Conservation (phyloP, 2,113 vertebrate genomes). For the Colius striatus region DNA sequence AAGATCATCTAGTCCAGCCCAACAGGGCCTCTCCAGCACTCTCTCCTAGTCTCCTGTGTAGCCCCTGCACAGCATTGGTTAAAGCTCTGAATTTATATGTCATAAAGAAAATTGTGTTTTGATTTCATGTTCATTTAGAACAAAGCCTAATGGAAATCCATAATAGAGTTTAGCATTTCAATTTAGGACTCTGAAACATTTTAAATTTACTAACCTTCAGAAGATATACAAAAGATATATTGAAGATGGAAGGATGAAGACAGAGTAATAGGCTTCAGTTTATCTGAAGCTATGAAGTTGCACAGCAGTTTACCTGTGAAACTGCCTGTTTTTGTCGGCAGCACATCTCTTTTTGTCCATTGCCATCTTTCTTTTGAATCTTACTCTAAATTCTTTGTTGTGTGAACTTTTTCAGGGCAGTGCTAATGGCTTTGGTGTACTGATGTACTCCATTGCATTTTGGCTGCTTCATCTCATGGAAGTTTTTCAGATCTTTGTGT, state of each 20-base stretch:
- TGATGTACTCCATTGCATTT: background rate
- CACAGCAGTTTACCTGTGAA: background rate
- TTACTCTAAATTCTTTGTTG: background rate
- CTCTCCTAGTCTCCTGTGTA: background rate
- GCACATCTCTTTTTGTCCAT: background rate
- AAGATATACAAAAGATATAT: background rate
- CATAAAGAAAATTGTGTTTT: background rate
- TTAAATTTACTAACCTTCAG: no score
- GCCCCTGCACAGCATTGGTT: background rate
- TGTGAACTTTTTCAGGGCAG: background rate
- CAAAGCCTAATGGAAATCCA: background rate
- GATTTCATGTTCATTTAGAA: background rate
- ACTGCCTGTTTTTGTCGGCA: background rate
- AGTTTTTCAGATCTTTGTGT: background rate
- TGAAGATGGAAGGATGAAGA: background rate
- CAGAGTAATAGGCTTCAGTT: background rate
- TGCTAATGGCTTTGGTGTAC: background rate
- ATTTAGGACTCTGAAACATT: background rate
- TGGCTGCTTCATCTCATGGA: background rate
- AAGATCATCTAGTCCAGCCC: no score
- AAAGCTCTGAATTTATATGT: background rate
- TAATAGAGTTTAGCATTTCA: background rate
- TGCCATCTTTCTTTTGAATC: background rate
- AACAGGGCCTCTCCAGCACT: background rate
- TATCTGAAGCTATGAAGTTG: background rate